Evolutionary conservation across 2,797 vertebrate species (phyloP).

Genomic region (Acrocephalus scirpaceus): DNA sequence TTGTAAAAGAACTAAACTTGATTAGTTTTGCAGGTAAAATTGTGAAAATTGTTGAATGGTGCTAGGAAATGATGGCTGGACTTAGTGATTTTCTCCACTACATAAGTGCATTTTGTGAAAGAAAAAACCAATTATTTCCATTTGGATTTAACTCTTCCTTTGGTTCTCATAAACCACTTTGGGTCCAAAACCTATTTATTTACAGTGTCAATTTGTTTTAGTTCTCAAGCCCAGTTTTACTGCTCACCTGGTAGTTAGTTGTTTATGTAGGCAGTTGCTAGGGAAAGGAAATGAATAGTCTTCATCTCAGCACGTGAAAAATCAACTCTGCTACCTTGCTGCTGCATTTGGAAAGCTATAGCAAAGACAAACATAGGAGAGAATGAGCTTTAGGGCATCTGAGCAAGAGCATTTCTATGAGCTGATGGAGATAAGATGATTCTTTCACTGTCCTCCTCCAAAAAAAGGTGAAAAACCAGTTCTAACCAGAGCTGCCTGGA

Average conservation of each 20-base stretch:
- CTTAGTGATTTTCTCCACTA: background rate
- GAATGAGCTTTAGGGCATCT: background rate
- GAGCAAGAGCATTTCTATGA: background rate
- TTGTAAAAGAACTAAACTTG: background rate
- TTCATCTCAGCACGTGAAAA: background rate
- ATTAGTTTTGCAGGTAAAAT: background rate
- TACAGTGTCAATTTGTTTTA: background rate
- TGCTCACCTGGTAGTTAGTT: background rate
- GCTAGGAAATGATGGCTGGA: background rate
- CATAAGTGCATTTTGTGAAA: background rate
- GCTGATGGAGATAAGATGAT: background rate
- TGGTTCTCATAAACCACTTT: background rate
- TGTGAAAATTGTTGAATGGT: background rate
- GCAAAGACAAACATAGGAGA: background rate
- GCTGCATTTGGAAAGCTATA: background rate
- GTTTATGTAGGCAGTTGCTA: constrained; percentile 24
- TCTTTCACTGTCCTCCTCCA: background rate
- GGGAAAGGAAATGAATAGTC: constrained; percentile 8
- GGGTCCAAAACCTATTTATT: background rate
- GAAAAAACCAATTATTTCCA: background rate
- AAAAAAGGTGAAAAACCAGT: background rate
- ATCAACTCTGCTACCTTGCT: background rate
- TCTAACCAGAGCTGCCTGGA: background rate
- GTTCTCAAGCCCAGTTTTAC: background rate
- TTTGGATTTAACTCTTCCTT: background rate